These are phyloP conservation scores for Pseudomyrmex sp. DNA, from an alignment of 1,140 invertebrate genomes.

Conservation along the genomic window DNA sequence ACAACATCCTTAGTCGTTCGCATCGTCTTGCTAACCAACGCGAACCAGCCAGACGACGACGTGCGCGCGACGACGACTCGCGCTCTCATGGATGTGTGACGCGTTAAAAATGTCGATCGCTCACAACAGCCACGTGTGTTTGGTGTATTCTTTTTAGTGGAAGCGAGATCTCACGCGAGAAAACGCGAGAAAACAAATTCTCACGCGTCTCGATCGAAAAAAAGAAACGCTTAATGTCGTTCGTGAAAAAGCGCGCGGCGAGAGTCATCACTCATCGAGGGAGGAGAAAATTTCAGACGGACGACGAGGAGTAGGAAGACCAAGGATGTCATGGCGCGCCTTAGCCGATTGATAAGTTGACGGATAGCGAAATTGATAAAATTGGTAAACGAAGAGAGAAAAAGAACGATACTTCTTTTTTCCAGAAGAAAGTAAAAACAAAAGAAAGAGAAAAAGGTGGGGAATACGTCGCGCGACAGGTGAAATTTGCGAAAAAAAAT, in stretches of 20 bases:
- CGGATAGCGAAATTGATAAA: conserved; percentile 46
- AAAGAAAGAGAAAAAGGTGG: neutral
- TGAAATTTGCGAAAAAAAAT: neutral
- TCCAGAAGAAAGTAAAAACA: neutral
- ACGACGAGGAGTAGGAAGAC: conserved; percentile 28
- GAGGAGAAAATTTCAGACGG: conserved; percentile 19
- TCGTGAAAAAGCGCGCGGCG: conserved; percentile 2
- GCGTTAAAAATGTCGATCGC: conserved; percentile 54
- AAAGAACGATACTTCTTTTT: no score
- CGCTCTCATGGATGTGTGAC: neutral
- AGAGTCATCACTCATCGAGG: conserved; percentile 18
- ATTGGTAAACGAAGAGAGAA: no score
- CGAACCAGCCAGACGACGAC: no score
- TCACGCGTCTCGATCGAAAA: neutral
- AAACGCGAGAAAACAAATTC: no score
- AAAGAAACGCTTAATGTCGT: conserved; percentile 38
- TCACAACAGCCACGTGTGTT: conserved; percentile 40
- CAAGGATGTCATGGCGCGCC: conserved; percentile 63
- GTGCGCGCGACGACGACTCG: neutral
- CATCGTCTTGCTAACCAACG: neutral
- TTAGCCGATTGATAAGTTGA: conserved; percentile 64
- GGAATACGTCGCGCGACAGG: no score
- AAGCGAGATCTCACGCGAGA: neutral
- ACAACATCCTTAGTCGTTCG: neutral
- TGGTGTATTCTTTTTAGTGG: conserved; percentile 28